Evolutionary conservation across 2,113 vertebrate species (phyloP).

Genomic region (Geococcyx californianus): DNA sequence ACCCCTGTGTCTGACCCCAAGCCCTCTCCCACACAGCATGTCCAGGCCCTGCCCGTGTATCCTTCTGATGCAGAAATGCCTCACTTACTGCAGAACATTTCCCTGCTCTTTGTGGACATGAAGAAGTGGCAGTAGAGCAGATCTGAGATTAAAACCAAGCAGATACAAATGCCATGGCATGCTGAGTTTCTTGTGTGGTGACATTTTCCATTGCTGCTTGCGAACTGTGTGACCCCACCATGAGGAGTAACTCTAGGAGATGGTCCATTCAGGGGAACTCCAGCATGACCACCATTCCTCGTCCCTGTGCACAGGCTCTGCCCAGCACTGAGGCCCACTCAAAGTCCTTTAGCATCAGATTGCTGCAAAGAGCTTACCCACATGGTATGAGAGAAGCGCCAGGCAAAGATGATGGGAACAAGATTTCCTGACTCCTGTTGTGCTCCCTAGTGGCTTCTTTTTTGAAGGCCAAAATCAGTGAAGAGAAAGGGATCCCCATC

Average conservation of each 20-base stretch:
- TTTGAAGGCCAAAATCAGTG: not conserved
- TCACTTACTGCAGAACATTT: not conserved
- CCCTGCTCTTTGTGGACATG: not conserved
- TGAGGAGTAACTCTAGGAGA: not conserved
- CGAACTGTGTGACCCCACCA: not conserved
- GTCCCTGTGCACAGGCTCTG: not conserved
- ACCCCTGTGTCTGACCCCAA: not conserved
- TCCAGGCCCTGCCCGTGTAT: not conserved
- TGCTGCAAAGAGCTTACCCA: not conserved
- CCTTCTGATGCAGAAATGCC: not conserved
- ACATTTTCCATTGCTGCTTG: not conserved
- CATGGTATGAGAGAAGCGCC: accelerated
- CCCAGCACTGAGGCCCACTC: not conserved
- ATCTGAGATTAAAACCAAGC: not conserved
- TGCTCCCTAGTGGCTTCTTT: not conserved
- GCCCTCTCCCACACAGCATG: not conserved
- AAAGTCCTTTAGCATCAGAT: not conserved
- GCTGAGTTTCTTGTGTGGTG: not conserved
- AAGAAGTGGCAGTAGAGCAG: not conserved
- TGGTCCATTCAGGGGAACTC: not conserved
- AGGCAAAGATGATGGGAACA: not conserved
- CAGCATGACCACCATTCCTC: not conserved
- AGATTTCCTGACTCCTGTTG: not conserved
- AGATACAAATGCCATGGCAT: not conserved
- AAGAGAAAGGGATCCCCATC: not conserved